These are phyloP conservation scores for Spheniscus humboldti DNA, from an alignment of 2,797 vertebrate species.

Conservation along the genomic window DNA sequence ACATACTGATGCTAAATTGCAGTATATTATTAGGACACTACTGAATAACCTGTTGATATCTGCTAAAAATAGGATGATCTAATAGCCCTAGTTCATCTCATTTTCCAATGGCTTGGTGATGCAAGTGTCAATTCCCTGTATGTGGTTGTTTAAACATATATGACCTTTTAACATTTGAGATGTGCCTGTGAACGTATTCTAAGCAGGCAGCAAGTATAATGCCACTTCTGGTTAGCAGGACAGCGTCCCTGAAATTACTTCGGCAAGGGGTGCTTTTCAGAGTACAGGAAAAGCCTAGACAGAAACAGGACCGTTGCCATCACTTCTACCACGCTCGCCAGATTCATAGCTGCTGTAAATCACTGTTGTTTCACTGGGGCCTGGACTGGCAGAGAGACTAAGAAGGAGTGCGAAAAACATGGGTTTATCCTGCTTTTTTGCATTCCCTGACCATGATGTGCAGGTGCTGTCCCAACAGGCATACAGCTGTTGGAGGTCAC, in stretches of 20 bases:
- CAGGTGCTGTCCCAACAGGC: background rate
- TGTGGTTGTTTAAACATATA: background rate
- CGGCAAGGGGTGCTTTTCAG: background rate
- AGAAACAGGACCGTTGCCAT: background rate
- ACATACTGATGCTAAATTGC: background rate
- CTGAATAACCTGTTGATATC: background rate
- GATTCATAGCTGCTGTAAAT: background rate
- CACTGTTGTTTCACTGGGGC: background rate
- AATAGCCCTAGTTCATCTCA: background rate
- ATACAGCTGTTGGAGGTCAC: background rate
- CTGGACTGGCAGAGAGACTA: background rate
- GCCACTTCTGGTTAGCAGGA: background rate
- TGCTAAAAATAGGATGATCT: background rate
- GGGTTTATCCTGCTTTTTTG: background rate
- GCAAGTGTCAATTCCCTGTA: background rate
- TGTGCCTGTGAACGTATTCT: background rate
- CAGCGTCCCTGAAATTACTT: background rate
- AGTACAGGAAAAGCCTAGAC: background rate
- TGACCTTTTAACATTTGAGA: background rate
- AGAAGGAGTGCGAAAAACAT: background rate
- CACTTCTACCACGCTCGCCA: background rate
- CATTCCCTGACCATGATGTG: background rate
- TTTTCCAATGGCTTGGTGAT: background rate
- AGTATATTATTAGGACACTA: background rate
- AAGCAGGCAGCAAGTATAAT: background rate